Conservation (phyloP, 2,113 vertebrate species). For the Cyanistes caeruleus region DNA sequence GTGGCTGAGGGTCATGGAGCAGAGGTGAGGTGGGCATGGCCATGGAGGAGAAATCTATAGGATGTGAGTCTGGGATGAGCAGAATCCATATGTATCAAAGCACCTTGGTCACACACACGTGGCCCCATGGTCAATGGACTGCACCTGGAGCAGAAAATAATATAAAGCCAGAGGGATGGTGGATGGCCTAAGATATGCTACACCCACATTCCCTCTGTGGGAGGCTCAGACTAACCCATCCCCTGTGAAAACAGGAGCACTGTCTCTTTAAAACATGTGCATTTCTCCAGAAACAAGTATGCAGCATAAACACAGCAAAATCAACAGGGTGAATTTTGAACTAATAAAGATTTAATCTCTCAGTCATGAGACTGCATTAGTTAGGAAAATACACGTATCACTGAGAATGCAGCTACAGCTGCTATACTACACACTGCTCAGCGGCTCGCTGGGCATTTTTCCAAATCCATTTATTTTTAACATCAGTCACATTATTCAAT, state of each 20-base stretch:
- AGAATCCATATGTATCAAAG: not conserved
- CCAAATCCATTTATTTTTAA: constrained; percentile 56
- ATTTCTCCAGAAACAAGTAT: not conserved
- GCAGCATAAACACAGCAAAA: constrained; percentile 17
- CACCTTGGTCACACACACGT: not conserved
- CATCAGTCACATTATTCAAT: constrained; percentile 56
- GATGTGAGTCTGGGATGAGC: not conserved
- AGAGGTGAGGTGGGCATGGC: not conserved
- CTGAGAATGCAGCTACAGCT: not conserved
- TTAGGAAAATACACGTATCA: constrained; percentile 41
- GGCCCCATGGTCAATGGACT: not conserved
- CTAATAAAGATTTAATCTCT: constrained; percentile 52
- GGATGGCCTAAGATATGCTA: not conserved
- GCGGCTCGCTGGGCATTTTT: constrained; percentile 26
- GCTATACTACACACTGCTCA: not conserved
- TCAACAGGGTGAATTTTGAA: constrained; percentile 13
- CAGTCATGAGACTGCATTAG: constrained; percentile 12
- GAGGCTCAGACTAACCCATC: not conserved
- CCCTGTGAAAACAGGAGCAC: not conserved
- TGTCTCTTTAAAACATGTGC: not conserved
- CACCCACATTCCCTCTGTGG: not conserved
- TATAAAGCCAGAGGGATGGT: not conserved
- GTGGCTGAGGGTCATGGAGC: not conserved
- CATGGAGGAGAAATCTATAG: not conserved
- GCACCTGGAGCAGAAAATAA: not conserved